These are phyloP conservation scores for Menura novaehollandiae DNA, from an alignment of 2,113 vertebrate genomes.

Conservation along the genomic window DNA sequence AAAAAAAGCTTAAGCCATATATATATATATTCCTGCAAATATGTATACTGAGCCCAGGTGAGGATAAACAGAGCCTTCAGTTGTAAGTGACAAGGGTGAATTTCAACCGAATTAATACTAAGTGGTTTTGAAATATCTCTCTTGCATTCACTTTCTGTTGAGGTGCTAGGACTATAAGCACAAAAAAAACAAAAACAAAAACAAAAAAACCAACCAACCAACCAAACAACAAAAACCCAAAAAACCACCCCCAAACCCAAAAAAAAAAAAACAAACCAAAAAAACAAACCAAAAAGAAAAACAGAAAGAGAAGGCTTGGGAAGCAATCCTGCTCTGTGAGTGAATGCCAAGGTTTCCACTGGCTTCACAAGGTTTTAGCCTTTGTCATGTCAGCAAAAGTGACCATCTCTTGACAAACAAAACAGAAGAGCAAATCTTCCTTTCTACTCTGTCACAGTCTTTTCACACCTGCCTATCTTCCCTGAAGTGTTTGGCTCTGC, in stretches of 20 bases:
- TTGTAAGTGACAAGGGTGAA: neutral
- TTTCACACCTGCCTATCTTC: neutral
- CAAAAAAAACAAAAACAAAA: neutral
- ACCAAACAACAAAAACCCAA: too few relatives aligned
- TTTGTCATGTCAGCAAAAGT: neutral
- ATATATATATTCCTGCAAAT: neutral
- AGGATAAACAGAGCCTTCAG: neutral
- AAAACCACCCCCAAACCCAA: too few relatives aligned
- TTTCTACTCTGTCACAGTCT: neutral
- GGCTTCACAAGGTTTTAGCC: neutral
- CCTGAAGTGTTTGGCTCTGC: neutral
- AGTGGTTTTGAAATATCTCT: neutral
- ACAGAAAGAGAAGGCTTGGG: neutral
- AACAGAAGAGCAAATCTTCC: neutral
- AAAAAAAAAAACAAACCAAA: neutral
- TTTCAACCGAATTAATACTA: neutral
- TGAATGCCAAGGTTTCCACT: neutral
- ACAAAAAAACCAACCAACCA: too few relatives aligned
- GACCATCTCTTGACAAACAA: slow-evolving; percentile 3
- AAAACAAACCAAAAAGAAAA: too few relatives aligned
- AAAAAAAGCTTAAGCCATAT: neutral
- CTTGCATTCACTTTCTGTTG: neutral
- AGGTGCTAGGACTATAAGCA: neutral
- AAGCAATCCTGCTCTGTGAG: neutral
- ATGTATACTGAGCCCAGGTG: neutral